Conservation (phyloP, 2,113 vertebrate genomes). For the Platichthys stellatus region DNA sequence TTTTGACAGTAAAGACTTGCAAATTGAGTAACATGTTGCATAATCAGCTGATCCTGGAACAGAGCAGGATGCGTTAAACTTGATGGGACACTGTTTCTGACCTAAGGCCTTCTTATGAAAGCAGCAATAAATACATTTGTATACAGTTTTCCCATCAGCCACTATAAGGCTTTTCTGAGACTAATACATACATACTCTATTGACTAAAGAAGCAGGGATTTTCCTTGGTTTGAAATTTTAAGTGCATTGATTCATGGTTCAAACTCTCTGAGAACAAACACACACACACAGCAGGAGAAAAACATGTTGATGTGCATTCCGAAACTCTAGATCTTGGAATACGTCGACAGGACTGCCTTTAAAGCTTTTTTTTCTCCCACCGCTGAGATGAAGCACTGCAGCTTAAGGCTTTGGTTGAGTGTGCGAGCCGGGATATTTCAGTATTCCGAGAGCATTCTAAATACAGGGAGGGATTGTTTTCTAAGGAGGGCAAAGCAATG, state of each 20-base stretch:
- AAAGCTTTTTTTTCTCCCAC: neutral
- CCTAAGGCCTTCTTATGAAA: neutral
- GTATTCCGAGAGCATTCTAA: conserved; percentile 48
- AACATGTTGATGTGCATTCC: conserved; percentile 45
- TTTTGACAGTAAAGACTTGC: conserved; percentile 15
- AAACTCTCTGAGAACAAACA: conserved; percentile 17
- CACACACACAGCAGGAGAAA: neutral
- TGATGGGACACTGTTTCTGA: neutral
- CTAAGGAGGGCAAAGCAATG: conserved; percentile 45
- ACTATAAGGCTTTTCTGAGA: neutral
- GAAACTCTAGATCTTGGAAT: conserved; percentile 30
- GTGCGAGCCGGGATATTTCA: conserved; percentile 21
- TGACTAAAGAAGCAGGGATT: neutral
- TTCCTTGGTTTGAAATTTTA: conserved; percentile 29
- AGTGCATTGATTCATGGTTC: conserved; percentile 8
- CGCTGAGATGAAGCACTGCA: conserved; percentile 21
- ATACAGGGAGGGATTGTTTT: conserved; percentile 49
- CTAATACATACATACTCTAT: neutral
- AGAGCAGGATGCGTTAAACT: neutral
- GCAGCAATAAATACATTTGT: neutral
- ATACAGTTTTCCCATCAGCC: neutral
- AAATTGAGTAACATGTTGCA: conserved; percentile 1
- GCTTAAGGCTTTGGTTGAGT: conserved; percentile 21
- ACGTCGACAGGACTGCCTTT: conserved; percentile 32
- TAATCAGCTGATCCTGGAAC: neutral